A percentile compares a stretch with the other conserved stretches of the same genome.
phyloP scores from a whole-genome alignment of 2,797 vertebrate species.

The Adrianichthys oophorus region DNA sequence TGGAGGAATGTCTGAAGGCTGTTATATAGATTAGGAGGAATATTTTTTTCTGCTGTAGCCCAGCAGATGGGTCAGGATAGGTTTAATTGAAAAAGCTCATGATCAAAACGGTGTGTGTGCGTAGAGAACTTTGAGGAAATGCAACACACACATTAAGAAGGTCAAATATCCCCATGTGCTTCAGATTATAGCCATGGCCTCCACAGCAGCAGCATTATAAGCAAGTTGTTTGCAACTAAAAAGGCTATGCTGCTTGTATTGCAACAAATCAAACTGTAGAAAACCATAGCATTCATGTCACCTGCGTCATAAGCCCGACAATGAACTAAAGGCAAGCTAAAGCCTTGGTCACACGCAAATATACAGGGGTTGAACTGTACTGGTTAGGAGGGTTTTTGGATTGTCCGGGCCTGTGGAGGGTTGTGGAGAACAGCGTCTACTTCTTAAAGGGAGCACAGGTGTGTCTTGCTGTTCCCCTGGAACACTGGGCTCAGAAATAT shows the following conservation, averaged over 20 bases:
- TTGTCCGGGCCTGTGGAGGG: too few species aligned
- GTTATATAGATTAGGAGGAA: conserved; percentile 54
- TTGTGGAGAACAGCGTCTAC: too few species aligned
- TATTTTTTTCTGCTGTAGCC: conserved; percentile 57
- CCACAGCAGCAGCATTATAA: conserved; percentile 8
- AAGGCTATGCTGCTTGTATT: conserved; percentile 3
- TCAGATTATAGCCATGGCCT: conserved; percentile 40
- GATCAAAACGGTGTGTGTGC: conserved; percentile 45
- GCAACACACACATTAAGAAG: conserved; percentile 24
- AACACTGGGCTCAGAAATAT: too few species aligned
- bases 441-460: too few species aligned
- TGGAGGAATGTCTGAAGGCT: conserved; percentile 54
- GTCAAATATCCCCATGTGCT: conserved; percentile 53
- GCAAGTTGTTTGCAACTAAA: conserved; percentile 1
- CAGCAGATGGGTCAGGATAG: conserved; percentile 55
- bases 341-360: too few species aligned
- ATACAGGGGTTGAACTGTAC: too few species aligned
- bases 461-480: too few species aligned
- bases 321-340: too few species aligned
- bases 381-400: too few species aligned
- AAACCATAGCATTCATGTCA: too few species aligned
- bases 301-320: too few species aligned
- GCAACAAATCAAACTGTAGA: neutral
- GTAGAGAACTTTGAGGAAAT: conserved; percentile 28
- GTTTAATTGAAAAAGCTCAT: conserved; percentile 35